A percentile compares a stretch with the other conserved stretches of the same genome.
phyloP scores from a whole-genome alignment of 1,140 invertebrate species.

The Megalopta genalis region DNA sequence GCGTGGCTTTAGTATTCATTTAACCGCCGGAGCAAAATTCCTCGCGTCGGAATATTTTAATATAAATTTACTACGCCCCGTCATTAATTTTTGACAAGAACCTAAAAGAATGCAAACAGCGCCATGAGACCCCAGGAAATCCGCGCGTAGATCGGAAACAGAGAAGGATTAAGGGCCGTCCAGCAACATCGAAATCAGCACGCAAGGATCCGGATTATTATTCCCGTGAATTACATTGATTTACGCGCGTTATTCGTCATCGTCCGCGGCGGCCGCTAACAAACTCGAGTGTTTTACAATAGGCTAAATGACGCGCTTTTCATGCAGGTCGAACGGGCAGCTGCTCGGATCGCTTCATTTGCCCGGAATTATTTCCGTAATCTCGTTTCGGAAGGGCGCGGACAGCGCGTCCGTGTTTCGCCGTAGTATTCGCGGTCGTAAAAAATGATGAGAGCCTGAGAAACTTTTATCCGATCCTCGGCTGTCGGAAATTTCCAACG shows the following conservation, averaged over 20 bases:
- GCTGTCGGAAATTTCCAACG: too few species aligned
- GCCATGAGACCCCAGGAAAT: neutral
- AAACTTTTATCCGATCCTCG: neutral
- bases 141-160: constrained; percentile 18
- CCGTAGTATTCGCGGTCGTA: neutral
- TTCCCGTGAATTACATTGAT: constrained; percentile 39
- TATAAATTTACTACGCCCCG: too few species aligned
- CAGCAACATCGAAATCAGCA: constrained; percentile 27
- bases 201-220: constrained; percentile 34
- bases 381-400: constrained; percentile 32
- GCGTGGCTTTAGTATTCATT: too few species aligned
- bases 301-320: constrained; percentile 36
- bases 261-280: constrained; percentile 33
- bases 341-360: constrained; percentile 29
- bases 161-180: neutral
- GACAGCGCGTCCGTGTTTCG: constrained; percentile 14
- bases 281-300: constrained; percentile 45
- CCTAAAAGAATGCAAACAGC: neutral
- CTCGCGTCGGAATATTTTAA: too few species aligned
- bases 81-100: neutral
- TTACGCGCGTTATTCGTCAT: constrained; percentile 45
- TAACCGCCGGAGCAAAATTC: neutral
- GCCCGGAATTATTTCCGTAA: constrained; percentile 44
- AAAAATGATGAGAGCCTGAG: neutral
- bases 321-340: neutral